A percentile compares a stretch with the other conserved stretches of the same genome.
Conservation (phyloP, 2,888 invertebrate species). For the Drosophila seclusa region DNA sequence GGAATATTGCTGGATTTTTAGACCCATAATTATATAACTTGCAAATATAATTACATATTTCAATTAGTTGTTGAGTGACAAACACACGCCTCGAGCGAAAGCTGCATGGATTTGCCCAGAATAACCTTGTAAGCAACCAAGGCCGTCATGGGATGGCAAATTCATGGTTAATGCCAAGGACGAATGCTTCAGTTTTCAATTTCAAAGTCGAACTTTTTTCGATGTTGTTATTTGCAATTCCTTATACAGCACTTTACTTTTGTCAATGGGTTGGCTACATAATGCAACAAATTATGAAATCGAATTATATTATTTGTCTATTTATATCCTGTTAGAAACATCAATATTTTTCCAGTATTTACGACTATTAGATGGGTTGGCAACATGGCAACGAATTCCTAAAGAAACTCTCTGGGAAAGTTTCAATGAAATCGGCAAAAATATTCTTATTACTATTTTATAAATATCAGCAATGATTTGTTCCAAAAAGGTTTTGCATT, state of each 20-base stretch:
- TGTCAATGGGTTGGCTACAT: background rate
- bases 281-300: background rate
- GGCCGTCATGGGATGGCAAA: background rate
- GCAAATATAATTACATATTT: constrained; percentile 67
- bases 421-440: background rate
- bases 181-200: background rate
- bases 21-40: constrained; percentile 12
- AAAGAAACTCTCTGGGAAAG: background rate
- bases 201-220: background rate
- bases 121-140: constrained; percentile 5
- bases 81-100: background rate
- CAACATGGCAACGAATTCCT: background rate
- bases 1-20: background rate
- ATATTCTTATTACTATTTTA: no score
- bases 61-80: constrained; percentile 44
- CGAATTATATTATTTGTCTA: background rate
- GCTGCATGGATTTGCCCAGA: constrained; percentile 2
- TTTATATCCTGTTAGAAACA: background rate
- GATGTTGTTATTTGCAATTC: background rate
- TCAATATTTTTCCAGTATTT: no score
- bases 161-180: constrained; percentile 9
- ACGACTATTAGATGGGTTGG: background rate
- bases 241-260: background rate
- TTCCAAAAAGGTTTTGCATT: background rate
- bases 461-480: background rate